Evolutionary conservation across 2,113 vertebrate species (phyloP), one percentile per base, ranked within the genome.

Genomic region (Trematocara stigmaticum): DNA sequence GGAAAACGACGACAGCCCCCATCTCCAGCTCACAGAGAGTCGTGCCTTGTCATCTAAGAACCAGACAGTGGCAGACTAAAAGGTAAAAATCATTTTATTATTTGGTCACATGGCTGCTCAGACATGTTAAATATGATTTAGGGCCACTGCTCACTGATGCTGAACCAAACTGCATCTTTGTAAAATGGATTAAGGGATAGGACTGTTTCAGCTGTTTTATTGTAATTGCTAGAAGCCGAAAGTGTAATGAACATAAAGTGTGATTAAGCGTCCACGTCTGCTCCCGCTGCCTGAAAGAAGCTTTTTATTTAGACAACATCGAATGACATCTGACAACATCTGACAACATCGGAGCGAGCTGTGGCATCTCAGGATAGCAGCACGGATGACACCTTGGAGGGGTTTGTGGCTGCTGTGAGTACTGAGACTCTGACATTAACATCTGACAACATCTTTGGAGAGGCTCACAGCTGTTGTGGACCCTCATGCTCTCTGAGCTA

Each of bases 1-100:
- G 86, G 88, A 78, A 90, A 53, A 66, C 55, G 86, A 84, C 83
- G 85, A 90, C 90, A 91, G 82, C 55, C 51, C 23, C 87, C 84
- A 56, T 84, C 61, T 66, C 86, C 23, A 81, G 40, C 85, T 79
- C 79, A 45, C 53, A 52, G 55, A 53, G 35, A 87, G 78, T 83
- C 16, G 20, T 61, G 61, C n/a, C 69, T 55, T 10, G 26, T 57
- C 52, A 31, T 23, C 87, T 18, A 10, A 10, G 38, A 55, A 53
- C 7, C 57, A 47, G 85, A 61, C 49, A 49, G 9, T 49, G 51
- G 29, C 7, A 51, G 71, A 76, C n/a, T 26, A 42, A 81, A 61
- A 84, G 59, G 34, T 66, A 47, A 78, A 86, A 82, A 52, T 71
- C 9, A 83, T 86, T 91, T 82, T 51, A 61, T 79, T 82, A 69